phyloP scores from a whole-genome alignment of 2,888 invertebrate genomes.

The Maniola hyperantus region DNA sequence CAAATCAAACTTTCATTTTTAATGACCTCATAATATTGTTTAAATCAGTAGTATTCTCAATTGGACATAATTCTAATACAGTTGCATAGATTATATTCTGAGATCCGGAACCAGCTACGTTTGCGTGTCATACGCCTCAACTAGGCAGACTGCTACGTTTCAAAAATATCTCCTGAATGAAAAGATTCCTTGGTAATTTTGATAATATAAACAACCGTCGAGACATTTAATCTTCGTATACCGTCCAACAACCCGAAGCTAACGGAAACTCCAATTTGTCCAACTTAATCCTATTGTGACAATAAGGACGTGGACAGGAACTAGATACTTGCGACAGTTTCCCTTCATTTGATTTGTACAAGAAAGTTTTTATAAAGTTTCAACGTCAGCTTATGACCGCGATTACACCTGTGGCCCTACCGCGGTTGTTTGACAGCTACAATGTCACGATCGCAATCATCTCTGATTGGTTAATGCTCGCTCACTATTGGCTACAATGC shows the following conservation, averaged over 20 bases:
- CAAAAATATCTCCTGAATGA: background rate
- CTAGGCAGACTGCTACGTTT: background rate
- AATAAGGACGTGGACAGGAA: conserved; percentile 66
- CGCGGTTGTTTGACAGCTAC: too few relatives aligned
- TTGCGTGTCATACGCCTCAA: background rate
- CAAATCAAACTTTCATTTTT: too few relatives aligned
- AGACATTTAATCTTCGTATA: conserved; percentile 35
- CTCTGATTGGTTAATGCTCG: too few relatives aligned
- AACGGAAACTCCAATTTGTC: conserved; percentile 74
- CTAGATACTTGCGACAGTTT: conserved; percentile 59
- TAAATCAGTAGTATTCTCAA: too few relatives aligned
- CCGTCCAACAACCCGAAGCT: conserved; percentile 49
- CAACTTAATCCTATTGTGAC: conserved; percentile 60
- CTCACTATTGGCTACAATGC: too few relatives aligned
- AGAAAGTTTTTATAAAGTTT: conserved; percentile 7
- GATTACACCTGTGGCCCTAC: too few relatives aligned
- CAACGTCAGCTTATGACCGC: too few relatives aligned
- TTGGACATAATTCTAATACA: background rate
- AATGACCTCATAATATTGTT: too few relatives aligned
- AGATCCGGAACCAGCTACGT: background rate
- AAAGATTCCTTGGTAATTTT: background rate
- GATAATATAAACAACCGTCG: background rate
- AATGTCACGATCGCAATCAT: too few relatives aligned
- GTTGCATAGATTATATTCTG: background rate
- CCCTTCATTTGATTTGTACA: conserved; percentile 33